Evolutionary conservation across 2,888 invertebrate genomes (phyloP).

Genomic region (Plutella xylostella): DNA sequence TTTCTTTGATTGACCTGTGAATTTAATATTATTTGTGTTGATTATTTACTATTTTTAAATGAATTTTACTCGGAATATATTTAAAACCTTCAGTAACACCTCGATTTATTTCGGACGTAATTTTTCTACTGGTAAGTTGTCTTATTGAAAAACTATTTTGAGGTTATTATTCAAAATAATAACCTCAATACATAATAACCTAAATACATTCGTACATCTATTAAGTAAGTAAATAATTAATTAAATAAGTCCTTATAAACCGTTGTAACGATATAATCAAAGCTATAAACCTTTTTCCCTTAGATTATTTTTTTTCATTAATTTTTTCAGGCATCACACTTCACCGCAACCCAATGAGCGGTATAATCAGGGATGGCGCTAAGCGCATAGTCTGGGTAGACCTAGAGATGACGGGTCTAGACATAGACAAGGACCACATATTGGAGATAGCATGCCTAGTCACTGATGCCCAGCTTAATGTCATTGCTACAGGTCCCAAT

Average conservation of each 20-base stretch:
- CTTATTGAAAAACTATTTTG: too few species aligned
- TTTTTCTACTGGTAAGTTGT: too few species aligned
- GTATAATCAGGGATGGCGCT: conserved; percentile 23
- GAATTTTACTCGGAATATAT: neutral
- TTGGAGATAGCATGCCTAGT: conserved; percentile 92
- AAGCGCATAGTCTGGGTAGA: conserved; percentile 80
- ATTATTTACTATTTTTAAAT: neutral
- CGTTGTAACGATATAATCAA: too few species aligned
- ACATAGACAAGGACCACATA: conserved; percentile 80
- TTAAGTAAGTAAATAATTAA: too few species aligned
- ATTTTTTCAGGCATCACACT: neutral
- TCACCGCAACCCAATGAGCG: neutral
- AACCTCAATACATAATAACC: too few species aligned
- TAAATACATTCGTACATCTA: too few species aligned
- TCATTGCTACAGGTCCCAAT: conserved; percentile 80
- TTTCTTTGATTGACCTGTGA: neutral
- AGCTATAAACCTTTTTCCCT: too few species aligned
- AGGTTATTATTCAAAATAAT: too few species aligned
- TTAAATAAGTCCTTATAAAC: too few species aligned
- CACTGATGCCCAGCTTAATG: conserved; percentile 83
- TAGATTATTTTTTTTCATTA: too few species aligned
- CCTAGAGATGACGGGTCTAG: conserved; percentile 92
- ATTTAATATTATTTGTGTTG: neutral
- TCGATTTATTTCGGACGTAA: too few species aligned
- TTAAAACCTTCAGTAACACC: too few species aligned